A percentile compares a stretch with the other conserved stretches of the same genome.
phyloP scores from a whole-genome alignment of 2,888 invertebrate genomes.

The Hetaerina titia region DNA sequence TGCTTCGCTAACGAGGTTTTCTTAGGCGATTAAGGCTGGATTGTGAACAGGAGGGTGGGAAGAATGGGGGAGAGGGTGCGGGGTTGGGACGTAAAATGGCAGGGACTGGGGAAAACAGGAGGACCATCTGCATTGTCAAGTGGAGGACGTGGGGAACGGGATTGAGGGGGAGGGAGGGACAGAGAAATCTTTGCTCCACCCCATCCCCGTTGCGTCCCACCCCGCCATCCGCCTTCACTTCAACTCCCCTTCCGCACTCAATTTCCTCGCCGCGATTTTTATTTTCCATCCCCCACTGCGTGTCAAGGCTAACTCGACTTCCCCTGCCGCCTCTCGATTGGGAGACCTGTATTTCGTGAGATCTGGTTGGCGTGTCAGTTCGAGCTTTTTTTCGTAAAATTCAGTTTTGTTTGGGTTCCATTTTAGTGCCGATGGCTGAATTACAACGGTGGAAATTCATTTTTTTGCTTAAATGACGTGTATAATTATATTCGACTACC shows the following conservation, averaged over 20 bases:
- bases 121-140: constrained; percentile 57
- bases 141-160: constrained; percentile 16
- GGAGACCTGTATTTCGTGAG: background rate
- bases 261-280: constrained; percentile 24
- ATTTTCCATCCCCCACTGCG: background rate
- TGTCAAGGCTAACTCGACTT: background rate
- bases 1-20: constrained; percentile 62
- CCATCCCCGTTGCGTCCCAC: background rate
- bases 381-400: too few relatives aligned
- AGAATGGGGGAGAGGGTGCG: background rate
- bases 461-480: too few relatives aligned
- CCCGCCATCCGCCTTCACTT: background rate
- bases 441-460: too few relatives aligned
- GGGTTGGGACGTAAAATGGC: background rate
- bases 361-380: background rate
- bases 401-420: too few relatives aligned
- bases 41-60: background rate
- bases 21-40: constrained; percentile 55
- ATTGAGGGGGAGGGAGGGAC: background rate
- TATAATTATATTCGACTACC: too few relatives aligned
- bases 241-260: constrained; percentile 21
- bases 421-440: too few relatives aligned
- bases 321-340: background rate
- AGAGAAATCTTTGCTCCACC: background rate
- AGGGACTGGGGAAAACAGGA: background rate